Evolutionary conservation across 2,113 vertebrate genomes (phyloP).

Genomic region (Lates calcarifer): DNA sequence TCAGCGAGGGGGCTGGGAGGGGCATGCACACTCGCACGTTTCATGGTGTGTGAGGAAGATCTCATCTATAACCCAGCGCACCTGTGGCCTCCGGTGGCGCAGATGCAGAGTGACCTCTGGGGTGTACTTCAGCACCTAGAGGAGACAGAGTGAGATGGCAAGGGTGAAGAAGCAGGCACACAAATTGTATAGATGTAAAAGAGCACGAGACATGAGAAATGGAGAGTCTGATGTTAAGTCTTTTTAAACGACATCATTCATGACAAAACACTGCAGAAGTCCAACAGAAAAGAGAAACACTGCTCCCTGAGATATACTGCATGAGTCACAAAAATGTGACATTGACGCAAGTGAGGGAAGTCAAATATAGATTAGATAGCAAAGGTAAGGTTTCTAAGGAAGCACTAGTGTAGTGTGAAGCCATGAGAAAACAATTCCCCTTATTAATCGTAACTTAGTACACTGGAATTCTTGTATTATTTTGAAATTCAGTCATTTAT

Average conservation of each 20-base stretch:
- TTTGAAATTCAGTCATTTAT: not conserved
- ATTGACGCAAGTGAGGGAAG: not conserved
- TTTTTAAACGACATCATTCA: not conserved
- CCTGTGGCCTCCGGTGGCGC: constrained; percentile 79
- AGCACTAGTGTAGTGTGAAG: not conserved
- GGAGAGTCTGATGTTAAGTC: not conserved
- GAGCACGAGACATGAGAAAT: not conserved
- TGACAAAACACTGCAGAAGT: not conserved
- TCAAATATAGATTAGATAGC: constrained; percentile 27
- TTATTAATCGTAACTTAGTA: not conserved
- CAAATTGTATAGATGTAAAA: constrained; percentile 5
- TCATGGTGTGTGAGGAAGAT: constrained; percentile 96
- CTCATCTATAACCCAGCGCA: constrained; percentile 89
- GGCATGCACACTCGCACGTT: constrained; percentile 93
- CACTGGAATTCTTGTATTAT: constrained; percentile 11
- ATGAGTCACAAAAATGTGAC: not conserved
- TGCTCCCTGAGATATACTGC: not conserved
- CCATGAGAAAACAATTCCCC: not conserved
- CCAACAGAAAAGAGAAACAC: not conserved
- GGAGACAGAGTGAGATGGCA: constrained; percentile 24
- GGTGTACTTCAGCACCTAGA: constrained; percentile 92
- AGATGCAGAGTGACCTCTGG: constrained; percentile 84
- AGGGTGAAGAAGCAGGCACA: not conserved
- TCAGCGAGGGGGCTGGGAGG: constrained; percentile 93
- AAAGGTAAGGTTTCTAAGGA: not conserved